Percentiles rank a stretch among this genome's conserved stretches.
These are phyloP conservation scores for Perizoma flavofasciatum DNA, from an alignment of 2,888 invertebrate species.

Conservation along the genomic window DNA sequence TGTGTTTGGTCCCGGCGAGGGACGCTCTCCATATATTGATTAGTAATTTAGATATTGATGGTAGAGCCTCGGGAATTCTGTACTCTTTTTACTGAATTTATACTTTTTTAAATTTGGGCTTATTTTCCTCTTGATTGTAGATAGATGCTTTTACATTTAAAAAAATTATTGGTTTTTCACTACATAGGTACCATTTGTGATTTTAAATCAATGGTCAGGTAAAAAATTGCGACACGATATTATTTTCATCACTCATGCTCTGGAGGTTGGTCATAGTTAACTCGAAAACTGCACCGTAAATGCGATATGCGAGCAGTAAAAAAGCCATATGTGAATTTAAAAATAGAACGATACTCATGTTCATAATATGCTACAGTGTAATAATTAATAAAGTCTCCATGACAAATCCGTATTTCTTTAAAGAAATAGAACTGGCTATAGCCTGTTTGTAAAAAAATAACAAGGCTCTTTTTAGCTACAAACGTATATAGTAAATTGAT, in stretches of 20 bases:
- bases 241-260: neutral
- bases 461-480: too few relatives aligned
- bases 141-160: constrained; percentile 25
- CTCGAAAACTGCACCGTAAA: too few relatives aligned
- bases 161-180: constrained; percentile 6
- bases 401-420: too few relatives aligned
- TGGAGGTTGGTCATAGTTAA: too few relatives aligned
- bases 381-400: too few relatives aligned
- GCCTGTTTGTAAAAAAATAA: too few relatives aligned
- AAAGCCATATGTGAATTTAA: too few relatives aligned
- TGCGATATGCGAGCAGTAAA: too few relatives aligned
- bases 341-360: too few relatives aligned
- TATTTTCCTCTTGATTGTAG: constrained; percentile 28
- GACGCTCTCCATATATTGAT: constrained; percentile 48
- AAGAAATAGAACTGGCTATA: too few relatives aligned
- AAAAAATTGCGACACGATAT: neutral
- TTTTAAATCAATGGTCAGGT: constrained; percentile 5
- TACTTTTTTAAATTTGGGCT: constrained; percentile 18
- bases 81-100: constrained; percentile 32
- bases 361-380: too few relatives aligned
- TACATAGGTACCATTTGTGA: neutral
- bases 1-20: constrained; percentile 35
- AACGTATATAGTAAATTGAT: too few relatives aligned
- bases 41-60: constrained; percentile 56
- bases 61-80: constrained; percentile 42